Conservation (phyloP, 2,888 invertebrate species). For the Agapostemon virescens region DNA sequence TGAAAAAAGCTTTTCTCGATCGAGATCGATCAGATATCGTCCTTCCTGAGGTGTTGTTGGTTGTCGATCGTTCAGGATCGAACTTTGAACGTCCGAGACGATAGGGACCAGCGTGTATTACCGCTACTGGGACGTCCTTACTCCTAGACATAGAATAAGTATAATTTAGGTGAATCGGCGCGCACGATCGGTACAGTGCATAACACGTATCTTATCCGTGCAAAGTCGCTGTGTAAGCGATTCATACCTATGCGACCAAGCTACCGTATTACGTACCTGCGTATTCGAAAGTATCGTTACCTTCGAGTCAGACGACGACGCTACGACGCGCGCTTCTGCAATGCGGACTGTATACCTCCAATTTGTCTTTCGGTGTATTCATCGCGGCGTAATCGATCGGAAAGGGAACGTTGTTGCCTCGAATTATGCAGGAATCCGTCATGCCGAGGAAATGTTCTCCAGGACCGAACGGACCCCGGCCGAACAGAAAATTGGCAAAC, state of each 20-base stretch:
- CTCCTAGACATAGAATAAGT: not conserved
- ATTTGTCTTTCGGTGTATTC: slow-evolving; percentile 86
- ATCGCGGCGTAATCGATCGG: slow-evolving; percentile 89
- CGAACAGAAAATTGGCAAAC: slow-evolving; percentile 88
- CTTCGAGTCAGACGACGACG: slow-evolving; percentile 83
- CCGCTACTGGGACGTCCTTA: not conserved
- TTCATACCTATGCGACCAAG: too few relatives aligned
- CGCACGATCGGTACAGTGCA: not conserved
- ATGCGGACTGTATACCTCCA: slow-evolving; percentile 87
- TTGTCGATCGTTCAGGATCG: not conserved
- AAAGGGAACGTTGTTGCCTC: slow-evolving; percentile 81
- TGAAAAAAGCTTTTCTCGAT: not conserved
- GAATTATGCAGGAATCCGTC: slow-evolving; percentile 66
- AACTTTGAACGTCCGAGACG: not conserved
- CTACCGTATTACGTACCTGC: not conserved
- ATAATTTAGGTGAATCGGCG: not conserved
- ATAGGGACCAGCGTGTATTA: too few relatives aligned
- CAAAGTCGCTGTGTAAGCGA: too few relatives aligned
- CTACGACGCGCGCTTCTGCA: slow-evolving; percentile 87
- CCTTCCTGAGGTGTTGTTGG: not conserved
- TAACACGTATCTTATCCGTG: too few relatives aligned
- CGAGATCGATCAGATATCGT: not conserved
- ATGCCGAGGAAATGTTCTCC: slow-evolving; percentile 87
- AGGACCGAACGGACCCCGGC: slow-evolving; percentile 88
- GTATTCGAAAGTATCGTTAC: not conserved